phyloP scores from a whole-genome alignment of 1,140 invertebrate genomes.

The Solenopsis fugax region DNA sequence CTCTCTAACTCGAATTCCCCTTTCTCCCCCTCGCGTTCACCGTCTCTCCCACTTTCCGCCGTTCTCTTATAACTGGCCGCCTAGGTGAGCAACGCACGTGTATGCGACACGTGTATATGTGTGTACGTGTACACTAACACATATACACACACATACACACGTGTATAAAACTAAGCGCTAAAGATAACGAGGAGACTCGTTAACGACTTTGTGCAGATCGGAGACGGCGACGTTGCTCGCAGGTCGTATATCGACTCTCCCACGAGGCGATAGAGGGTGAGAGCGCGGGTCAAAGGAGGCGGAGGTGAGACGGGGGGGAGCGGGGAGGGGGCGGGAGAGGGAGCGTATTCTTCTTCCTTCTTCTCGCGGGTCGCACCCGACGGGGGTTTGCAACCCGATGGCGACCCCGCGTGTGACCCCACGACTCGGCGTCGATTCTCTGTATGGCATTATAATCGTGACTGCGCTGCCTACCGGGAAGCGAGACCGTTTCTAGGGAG shows the following conservation, averaged over 20 bases:
- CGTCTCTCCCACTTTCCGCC: constrained; percentile 59
- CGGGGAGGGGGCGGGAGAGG: background rate
- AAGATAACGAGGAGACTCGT: constrained; percentile 75
- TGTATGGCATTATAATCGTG: constrained; percentile 76
- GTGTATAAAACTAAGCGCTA: constrained; percentile 56
- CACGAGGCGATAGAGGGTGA: constrained; percentile 49
- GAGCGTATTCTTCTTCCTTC: constrained; percentile 67
- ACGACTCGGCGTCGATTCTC: constrained; percentile 71
- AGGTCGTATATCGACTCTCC: constrained; percentile 71
- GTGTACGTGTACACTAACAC: background rate
- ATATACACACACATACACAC: background rate
- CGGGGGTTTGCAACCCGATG: constrained; percentile 63
- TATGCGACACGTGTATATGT: constrained; percentile 6
- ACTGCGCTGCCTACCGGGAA: constrained; percentile 71
- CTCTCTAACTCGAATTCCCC: constrained; percentile 33
- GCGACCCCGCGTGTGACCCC: constrained; percentile 74
- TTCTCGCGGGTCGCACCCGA: constrained; percentile 53
- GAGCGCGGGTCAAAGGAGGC: constrained; percentile 51
- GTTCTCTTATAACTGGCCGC: constrained; percentile 52
- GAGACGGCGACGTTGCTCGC: constrained; percentile 54
- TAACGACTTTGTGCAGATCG: constrained; percentile 73
- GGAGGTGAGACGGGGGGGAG: background rate
- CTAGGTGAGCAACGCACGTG: constrained; percentile 50
- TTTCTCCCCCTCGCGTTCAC: background rate
- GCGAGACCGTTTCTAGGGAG: constrained; percentile 55